Percentiles rank a stretch among this genome's conserved stretches.
Conservation (phyloP, 2,113 vertebrate genomes). For the Rhineura floridana region DNA sequence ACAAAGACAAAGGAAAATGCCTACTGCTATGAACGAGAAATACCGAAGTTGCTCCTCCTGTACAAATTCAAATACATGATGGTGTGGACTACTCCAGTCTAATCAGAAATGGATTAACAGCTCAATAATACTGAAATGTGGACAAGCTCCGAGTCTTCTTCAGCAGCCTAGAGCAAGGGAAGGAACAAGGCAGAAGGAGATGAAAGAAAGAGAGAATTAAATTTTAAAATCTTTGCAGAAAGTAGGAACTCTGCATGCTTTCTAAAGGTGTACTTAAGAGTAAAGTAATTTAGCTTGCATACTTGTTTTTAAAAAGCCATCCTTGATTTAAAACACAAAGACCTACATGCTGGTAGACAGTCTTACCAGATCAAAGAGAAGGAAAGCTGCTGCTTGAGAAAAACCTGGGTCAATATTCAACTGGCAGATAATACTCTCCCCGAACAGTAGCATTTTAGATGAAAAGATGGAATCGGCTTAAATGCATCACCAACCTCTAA, state of each 20-base stretch:
- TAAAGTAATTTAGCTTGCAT: too few species aligned
- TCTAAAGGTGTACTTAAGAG: slow-evolving; percentile 48
- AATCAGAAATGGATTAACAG: too few species aligned
- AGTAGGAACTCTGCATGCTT: slow-evolving; percentile 50
- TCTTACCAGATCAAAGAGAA: neutral
- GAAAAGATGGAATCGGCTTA: neutral
- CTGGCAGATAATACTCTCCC: too few species aligned
- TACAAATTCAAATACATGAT: too few species aligned
- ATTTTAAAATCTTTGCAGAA: slow-evolving; percentile 57
- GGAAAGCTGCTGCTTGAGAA: slow-evolving; percentile 8
- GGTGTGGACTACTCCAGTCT: too few species aligned
- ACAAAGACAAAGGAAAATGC: too few species aligned
- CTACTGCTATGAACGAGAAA: too few species aligned
- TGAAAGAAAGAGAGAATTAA: slow-evolving; percentile 38
- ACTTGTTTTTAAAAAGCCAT: too few species aligned
- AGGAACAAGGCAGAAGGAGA: too few species aligned
- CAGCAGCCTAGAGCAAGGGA: slow-evolving; percentile 16
- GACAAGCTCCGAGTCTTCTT: too few species aligned
- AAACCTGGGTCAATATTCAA: neutral
- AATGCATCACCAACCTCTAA: neutral
- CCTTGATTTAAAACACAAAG: slow-evolving; percentile 64
- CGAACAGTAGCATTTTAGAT: neutral
- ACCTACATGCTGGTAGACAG: slow-evolving; percentile 22
- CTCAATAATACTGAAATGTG: too few species aligned
- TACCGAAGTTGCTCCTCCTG: too few species aligned